Evolutionary conservation across 1,140 invertebrate genomes (phyloP), one percentile per base, ranked within the genome.

Genomic region (Drosophila tropicalis): DNA sequence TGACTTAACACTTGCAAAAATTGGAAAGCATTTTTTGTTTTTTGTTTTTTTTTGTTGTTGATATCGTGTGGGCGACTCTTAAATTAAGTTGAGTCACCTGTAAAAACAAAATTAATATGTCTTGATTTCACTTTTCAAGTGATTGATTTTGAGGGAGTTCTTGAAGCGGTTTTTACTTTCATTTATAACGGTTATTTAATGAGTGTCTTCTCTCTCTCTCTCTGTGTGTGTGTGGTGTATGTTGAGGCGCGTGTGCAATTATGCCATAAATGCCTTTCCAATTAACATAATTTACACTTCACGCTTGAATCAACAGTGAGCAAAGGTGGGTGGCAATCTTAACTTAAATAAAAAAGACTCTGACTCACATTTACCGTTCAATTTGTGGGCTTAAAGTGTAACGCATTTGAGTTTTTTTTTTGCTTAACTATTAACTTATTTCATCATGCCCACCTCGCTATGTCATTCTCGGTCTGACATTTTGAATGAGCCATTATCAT

Each of bases 281-380:
- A 86, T 86, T 86, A 87, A 76, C 83, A 87, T 87, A 70, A 82
- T 86, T 87, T 76, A 69, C 79, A 87, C 83, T 81, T 81, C 10
- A 55, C 74, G 25, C 63, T 56, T 22, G 10, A 56, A 17, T 57
- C 22, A 41, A 3, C 25, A 29, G n/a, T 13, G 29, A 29, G 9
- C 2, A 12, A 29, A 22, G 44, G 63, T 67, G 71, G 63, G 63
- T 36, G 70, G 29, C 34, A 25, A 10, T 29, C n/a, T 61, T 25
- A 39, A 22, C 25, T 25, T 2, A 9, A 54, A 17, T 51, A 29
- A 29, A 29, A 29, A 29, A 29, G 29, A 29, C 29, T 39, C 57
- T 60, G n/a, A 0, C 29, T 9, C 9, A 51, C 19, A 22, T 65
- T 10, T 40, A 39, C 36, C 13, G 47, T 9, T 29, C n/a, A 17